phyloP scores from a whole-genome alignment of 2,113 vertebrate species.

The Callithrix jacchus region DNA sequence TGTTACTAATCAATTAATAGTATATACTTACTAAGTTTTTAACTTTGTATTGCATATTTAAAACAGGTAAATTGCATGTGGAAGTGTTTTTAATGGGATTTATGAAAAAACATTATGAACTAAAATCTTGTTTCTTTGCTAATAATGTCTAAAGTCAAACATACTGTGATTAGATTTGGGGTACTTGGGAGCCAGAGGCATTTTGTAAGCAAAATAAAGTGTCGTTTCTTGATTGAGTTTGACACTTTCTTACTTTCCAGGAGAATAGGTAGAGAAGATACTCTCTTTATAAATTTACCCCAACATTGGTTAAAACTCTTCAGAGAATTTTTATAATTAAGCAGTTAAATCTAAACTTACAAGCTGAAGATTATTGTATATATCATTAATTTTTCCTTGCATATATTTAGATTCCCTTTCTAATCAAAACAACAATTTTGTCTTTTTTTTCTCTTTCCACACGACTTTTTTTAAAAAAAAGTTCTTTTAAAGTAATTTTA shows the following conservation, averaged over 20 bases:
- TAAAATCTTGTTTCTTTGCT: constrained; percentile 37
- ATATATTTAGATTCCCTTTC: constrained; percentile 34
- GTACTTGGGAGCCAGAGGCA: constrained; percentile 3
- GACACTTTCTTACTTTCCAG: constrained; percentile 34
- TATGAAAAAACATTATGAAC: constrained; percentile 37
- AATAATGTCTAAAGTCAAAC: constrained; percentile 52
- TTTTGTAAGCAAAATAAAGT: constrained; percentile 65
- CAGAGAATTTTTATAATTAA: constrained; percentile 52
- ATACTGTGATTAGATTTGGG: constrained; percentile 49
- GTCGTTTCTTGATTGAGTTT: constrained; percentile 59
- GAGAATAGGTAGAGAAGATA: neutral
- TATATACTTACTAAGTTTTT: constrained; percentile 6
- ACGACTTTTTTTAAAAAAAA: neutral
- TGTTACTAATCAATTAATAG: neutral
- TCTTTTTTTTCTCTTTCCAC: neutral
- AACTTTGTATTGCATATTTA: neutral
- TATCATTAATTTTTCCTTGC: constrained; percentile 29
- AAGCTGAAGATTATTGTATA: constrained; percentile 17
- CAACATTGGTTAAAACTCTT: constrained; percentile 44
- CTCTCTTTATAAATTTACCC: constrained; percentile 11
- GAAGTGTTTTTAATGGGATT: constrained; percentile 39
- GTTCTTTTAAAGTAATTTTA: neutral
- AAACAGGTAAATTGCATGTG: constrained; percentile 22
- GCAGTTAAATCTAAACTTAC: constrained; percentile 32
- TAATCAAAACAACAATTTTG: constrained; percentile 48